phyloP scores from a whole-genome alignment of 23 tunicate species.

The Halocynthia roretzi region DNA sequence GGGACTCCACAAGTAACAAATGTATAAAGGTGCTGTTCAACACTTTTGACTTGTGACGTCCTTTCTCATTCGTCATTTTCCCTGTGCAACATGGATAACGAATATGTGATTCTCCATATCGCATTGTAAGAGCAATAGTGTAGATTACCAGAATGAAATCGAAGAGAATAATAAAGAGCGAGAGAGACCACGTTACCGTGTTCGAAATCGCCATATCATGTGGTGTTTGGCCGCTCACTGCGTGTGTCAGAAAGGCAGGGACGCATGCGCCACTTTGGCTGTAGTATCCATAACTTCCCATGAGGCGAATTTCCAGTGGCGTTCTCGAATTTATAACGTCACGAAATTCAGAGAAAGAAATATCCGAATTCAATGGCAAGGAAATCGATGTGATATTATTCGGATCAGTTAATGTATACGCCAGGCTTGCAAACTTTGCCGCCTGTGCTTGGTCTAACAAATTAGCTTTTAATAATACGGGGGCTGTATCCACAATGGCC shows the following conservation, averaged over 20 bases:
- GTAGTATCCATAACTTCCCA: slow-evolving; percentile 14
- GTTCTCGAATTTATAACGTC: background rate
- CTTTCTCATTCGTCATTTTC: background rate
- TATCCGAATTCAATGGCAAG: background rate
- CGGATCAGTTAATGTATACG: background rate
- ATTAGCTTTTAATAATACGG: slow-evolving; percentile 9
- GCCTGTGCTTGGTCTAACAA: slow-evolving; percentile 8
- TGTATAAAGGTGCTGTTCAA: slow-evolving; percentile 4
- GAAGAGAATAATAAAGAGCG: background rate
- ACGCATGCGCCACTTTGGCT: slow-evolving; percentile 23
- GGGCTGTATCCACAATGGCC: slow-evolving; percentile 4
- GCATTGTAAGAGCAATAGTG: slow-evolving; percentile 16
- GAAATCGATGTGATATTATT: background rate
- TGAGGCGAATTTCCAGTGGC: background rate
- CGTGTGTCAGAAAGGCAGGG: slow-evolving; percentile 13
- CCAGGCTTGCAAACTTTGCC: background rate
- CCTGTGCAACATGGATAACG: background rate
- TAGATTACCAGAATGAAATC: slow-evolving; percentile 3
- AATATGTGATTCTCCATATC: slow-evolving; percentile 1
- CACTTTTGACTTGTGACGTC: background rate
- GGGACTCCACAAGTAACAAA: slow-evolving; percentile 3
- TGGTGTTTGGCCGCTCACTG: slow-evolving; percentile 16
- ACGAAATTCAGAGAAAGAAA: slow-evolving; percentile 13
- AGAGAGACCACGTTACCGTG: background rate
- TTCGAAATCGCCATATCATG: slow-evolving; percentile 23